Evolutionary conservation across 2,888 invertebrate genomes (phyloP).

Genomic region (Apantesis nais): DNA sequence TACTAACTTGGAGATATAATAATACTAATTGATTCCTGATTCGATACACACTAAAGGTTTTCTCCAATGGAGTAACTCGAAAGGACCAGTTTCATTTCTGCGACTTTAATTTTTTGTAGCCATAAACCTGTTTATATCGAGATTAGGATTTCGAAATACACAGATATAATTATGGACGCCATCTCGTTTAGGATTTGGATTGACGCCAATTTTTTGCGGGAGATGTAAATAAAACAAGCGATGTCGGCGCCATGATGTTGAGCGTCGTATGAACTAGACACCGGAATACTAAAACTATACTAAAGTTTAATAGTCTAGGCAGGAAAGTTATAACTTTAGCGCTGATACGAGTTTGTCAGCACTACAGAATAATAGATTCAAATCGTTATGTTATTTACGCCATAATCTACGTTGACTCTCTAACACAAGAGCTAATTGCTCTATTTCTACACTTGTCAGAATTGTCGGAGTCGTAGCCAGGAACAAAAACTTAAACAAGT

Average conservation of each 20-base stretch:
- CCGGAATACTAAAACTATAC: constrained; percentile 9
- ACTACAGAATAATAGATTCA: background rate
- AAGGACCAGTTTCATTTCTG: constrained; percentile 49
- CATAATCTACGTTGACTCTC: background rate
- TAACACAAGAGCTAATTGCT: background rate
- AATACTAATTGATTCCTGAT: constrained; percentile 40
- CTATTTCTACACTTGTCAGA: no score
- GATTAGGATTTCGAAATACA: constrained; percentile 63
- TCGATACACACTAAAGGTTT: constrained; percentile 38
- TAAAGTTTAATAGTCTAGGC: constrained; percentile 30
- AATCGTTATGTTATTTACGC: background rate
- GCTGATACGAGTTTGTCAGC: background rate
- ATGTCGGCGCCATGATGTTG: constrained; percentile 64
- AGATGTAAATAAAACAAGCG: constrained; percentile 75
- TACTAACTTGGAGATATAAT: constrained; percentile 33
- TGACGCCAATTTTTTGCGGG: constrained; percentile 74
- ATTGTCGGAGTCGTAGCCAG: no score
- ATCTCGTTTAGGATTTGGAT: constrained; percentile 64
- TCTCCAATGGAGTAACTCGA: constrained; percentile 35
- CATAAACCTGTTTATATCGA: constrained; percentile 60
- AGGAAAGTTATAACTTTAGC: constrained; percentile 10
- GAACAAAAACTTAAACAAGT: no score
- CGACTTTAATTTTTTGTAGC: constrained; percentile 53
- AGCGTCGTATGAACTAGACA: constrained; percentile 34
- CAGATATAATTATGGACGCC: constrained; percentile 59